These are phyloP conservation scores for Campodea augens DNA, from an alignment of 1,140 invertebrate species.

Conservation along the genomic window DNA sequence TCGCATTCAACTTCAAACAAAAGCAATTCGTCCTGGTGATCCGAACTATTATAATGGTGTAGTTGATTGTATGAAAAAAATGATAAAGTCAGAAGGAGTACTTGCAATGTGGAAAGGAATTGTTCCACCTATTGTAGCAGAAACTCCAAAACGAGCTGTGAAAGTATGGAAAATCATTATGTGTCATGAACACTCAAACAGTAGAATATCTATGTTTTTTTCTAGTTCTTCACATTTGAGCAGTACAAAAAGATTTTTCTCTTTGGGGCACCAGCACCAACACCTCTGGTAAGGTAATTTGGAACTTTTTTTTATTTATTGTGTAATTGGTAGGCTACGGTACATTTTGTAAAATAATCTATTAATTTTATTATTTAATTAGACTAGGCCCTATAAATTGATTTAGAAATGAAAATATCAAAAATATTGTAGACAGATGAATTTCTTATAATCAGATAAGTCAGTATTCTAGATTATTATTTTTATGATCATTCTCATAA, in stretches of 20 bases:
- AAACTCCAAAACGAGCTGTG: constrained; percentile 82
- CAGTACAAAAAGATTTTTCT: constrained; percentile 72
- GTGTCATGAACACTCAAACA: too few relatives aligned
- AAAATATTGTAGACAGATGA: too few relatives aligned
- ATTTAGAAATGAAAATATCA: too few relatives aligned
- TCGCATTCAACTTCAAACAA: constrained; percentile 56
- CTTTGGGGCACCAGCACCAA: constrained; percentile 46
- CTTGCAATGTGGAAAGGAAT: constrained; percentile 80
- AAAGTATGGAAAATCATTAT: too few relatives aligned
- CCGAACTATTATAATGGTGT: constrained; percentile 55
- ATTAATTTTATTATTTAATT: too few relatives aligned
- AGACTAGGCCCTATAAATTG: too few relatives aligned
- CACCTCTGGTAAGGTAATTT: constrained; percentile 37
- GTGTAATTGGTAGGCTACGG: too few relatives aligned
- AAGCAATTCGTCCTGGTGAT: constrained; percentile 28
- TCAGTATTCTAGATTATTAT: too few relatives aligned
- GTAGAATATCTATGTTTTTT: constrained; percentile 19
- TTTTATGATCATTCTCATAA: too few relatives aligned
- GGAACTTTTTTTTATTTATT: constrained; percentile 9
- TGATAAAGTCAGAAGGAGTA: constrained; percentile 60
- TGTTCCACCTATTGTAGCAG: constrained; percentile 74
- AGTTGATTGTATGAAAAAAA: constrained; percentile 69
- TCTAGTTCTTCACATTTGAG: constrained; percentile 74
- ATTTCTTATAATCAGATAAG: too few relatives aligned
- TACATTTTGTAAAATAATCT: too few relatives aligned